Base-by-base conservation (phyloP, 2,797 vertebrate species). In the Gadopsis bispinosus region DNA sequence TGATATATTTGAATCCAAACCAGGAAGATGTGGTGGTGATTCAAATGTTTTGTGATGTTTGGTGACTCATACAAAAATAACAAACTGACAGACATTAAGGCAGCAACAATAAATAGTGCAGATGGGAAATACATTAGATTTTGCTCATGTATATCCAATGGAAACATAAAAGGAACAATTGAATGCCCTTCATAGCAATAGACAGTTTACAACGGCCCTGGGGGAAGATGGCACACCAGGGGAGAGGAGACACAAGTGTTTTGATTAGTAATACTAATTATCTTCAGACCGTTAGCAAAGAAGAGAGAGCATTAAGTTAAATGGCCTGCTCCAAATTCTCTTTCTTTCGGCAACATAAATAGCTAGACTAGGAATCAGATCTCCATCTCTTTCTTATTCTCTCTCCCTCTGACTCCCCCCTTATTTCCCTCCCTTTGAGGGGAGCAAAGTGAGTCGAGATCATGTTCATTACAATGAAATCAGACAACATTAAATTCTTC, bases 231-330 rank as follows among this genome's bases (percentile, higher is more conserved):
- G 86, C 88, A 80, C 88, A 87, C 82, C 81, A 77, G 86, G 83
- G 84, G 81, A 84, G 86, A 73, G 80, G 79, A 86, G 87, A 85
- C 88, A 83, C 86, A 86, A 89, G 88, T 91, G 90, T 93, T 93
- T 91, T 91, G 89, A 94, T 93, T 91, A 88, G 90, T 88, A 91
- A 89, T 91, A 81, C 88, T 92, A 94, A 94, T 94, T 94, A 92
- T 92, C 88, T 84, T 87, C 85, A 91, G 88, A 88, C 87, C 75
- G 79, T 92, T 91, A 87, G 88, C 80, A 90, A 91, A 91, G 86
- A 89, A 83, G 84, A 84, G 87, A 84, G 87, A 86, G 87, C 86
- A 82, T 92, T 89, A 91, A 91, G 91, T 90, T 93, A 91, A 92
- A 91, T 90, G 91, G 89, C 83, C 88, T 92, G 88, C 75, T 87